Conservation (phyloP, 2,888 invertebrate genomes). For the Drosophila infuscata region DNA sequence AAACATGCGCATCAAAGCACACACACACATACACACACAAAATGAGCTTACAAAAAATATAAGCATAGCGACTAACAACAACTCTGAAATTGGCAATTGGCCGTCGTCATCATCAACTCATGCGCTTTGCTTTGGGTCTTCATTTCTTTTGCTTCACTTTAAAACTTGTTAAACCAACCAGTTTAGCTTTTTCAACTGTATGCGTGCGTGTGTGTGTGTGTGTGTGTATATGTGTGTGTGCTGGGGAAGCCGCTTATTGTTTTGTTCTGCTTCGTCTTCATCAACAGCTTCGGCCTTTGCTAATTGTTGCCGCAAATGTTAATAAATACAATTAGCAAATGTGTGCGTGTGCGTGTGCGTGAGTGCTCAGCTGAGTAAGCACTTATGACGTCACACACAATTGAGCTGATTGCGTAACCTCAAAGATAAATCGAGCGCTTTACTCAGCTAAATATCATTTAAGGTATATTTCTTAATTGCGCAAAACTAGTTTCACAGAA, state of each 20-base stretch:
- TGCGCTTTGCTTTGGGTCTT: constrained; percentile 43
- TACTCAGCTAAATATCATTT: neutral
- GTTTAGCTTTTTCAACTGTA: constrained; percentile 40
- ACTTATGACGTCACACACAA: neutral
- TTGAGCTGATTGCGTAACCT: neutral
- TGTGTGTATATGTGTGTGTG: constrained; percentile 17
- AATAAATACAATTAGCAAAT: constrained; percentile 66
- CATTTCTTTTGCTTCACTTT: constrained; percentile 47
- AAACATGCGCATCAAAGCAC: constrained; percentile 71
- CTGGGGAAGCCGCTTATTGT: constrained; percentile 59
- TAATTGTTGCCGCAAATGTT: constrained; percentile 70
- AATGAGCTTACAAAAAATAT: constrained; percentile 27
- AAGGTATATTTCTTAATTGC: neutral
- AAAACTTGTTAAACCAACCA: constrained; percentile 72
- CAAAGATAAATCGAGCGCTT: neutral
- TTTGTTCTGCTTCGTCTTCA: constrained; percentile 17
- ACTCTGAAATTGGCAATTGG: constrained; percentile 49
- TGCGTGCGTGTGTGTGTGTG: neutral
- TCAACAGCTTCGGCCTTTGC: constrained; percentile 30
- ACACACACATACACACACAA: neutral
- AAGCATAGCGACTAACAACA: constrained; percentile 36
- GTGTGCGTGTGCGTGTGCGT: neutral
- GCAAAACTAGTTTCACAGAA: neutral
- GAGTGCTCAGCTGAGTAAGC: constrained; percentile 21
- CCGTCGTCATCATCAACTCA: constrained; percentile 33